phyloP scores from a whole-genome alignment of 1,140 invertebrate genomes.

The Solen grandis region DNA sequence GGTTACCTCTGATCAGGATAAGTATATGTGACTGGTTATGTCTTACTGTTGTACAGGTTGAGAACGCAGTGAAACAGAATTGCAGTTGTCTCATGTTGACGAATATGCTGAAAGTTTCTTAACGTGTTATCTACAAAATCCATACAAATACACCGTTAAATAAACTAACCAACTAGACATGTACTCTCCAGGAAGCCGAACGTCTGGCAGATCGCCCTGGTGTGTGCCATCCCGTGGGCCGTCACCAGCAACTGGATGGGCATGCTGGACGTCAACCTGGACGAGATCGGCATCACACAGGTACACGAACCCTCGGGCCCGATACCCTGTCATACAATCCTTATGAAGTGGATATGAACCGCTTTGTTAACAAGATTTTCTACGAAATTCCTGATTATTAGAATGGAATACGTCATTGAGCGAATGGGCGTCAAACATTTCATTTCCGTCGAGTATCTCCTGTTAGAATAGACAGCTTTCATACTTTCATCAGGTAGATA shows the following conservation, averaged over 20 bases:
- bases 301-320: not conserved
- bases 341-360: not conserved
- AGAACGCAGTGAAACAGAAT: too few species aligned
- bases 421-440: too few species aligned
- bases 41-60: too few species aligned
- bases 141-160: not conserved
- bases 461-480: too few species aligned
- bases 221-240: slow-evolving; percentile 59
- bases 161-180: too few species aligned
- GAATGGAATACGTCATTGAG: too few species aligned
- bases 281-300: slow-evolving; percentile 62
- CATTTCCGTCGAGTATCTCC: too few species aligned
- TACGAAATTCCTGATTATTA: not conserved
- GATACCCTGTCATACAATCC: too few species aligned
- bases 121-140: not conserved
- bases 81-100: not conserved
- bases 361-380: not conserved
- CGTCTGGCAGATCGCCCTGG: slow-evolving; percentile 58
- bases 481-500: too few species aligned
- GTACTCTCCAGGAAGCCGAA: slow-evolving; percentile 47
- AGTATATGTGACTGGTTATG: too few species aligned
- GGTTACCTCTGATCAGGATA: too few species aligned
- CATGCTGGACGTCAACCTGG: slow-evolving; percentile 61
- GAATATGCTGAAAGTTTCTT: not conserved
- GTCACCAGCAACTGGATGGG: slow-evolving; percentile 62